phyloP scores from a whole-genome alignment of 2,113 vertebrate genomes.

The Heptranchias perlo region DNA sequence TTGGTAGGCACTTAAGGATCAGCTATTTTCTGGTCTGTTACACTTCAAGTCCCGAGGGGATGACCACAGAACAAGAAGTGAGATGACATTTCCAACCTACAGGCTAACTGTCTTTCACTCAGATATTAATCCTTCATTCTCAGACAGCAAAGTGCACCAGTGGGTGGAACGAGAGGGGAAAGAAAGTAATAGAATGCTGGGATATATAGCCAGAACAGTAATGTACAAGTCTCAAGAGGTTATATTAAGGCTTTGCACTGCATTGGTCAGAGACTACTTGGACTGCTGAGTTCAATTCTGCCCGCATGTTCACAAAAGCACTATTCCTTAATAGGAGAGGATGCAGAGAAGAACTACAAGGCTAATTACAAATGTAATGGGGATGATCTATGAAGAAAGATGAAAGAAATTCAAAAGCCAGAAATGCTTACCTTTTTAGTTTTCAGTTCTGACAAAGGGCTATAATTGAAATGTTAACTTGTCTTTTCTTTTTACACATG shows the following conservation, averaged over 20 bases:
- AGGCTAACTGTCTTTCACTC: not conserved
- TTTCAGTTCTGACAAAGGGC: not conserved
- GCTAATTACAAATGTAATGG: not conserved
- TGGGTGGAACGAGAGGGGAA: not conserved
- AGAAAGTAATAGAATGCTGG: not conserved
- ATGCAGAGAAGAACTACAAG: not conserved
- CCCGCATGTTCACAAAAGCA: not conserved
- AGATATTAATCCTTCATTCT: not conserved
- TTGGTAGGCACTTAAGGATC: not conserved
- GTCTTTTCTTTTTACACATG: not conserved
- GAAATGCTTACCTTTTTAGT: not conserved
- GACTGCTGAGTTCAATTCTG: not conserved
- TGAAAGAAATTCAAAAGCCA: not conserved
- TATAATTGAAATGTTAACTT: not conserved
- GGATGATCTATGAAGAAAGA: not conserved
- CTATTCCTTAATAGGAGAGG: not conserved
- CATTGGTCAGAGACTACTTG: not conserved
- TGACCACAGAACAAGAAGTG: not conserved
- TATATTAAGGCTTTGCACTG: not conserved
- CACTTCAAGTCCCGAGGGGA: not conserved
- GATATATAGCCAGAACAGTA: not conserved
- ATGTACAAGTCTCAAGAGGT: not conserved
- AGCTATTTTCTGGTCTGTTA: not conserved
- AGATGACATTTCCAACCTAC: slow-evolving; percentile 27
- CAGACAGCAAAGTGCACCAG: not conserved